These are phyloP conservation scores for Trachymyrmex septentrionalis DNA, from an alignment of 1,140 invertebrate genomes.

Conservation along the genomic window DNA sequence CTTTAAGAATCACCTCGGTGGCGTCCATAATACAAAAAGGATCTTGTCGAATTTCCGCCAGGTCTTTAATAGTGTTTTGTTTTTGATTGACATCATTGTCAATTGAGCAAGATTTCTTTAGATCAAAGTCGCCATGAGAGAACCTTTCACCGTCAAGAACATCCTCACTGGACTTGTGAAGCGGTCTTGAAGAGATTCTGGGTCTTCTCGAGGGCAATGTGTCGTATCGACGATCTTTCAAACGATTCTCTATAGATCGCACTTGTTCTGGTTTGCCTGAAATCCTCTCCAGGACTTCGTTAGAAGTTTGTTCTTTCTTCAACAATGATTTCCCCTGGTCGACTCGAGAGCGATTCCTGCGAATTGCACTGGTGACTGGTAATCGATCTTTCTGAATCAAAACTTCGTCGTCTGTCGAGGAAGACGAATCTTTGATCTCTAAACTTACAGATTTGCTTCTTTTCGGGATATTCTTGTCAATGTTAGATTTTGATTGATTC, in stretches of 20 bases:
- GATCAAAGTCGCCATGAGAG: constrained; percentile 8
- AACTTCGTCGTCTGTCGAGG: constrained; percentile 72
- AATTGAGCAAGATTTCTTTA: constrained; percentile 73
- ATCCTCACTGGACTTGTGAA: constrained; percentile 82
- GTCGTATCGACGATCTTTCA: constrained; percentile 76
- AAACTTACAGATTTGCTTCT: constrained; percentile 35
- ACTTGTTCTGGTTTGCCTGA: constrained; percentile 7
- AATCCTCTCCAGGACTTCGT: background rate
- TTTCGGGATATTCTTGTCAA: constrained; percentile 10
- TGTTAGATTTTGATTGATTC: background rate
- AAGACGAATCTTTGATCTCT: constrained; percentile 66
- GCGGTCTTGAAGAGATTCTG: constrained; percentile 69
- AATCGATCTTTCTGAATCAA: constrained; percentile 38
- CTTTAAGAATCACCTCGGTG: constrained; percentile 80
- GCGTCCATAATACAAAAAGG: constrained; percentile 78
- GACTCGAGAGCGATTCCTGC: constrained; percentile 73
- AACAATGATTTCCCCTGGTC: constrained; percentile 55
- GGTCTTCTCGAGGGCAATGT: constrained; percentile 79
- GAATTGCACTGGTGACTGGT: constrained; percentile 72
- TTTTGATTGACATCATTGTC: constrained; percentile 70
- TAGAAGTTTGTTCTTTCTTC: constrained; percentile 12
- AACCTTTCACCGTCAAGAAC: constrained; percentile 78
- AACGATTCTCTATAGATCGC: background rate
- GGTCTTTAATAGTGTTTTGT: constrained; percentile 1
- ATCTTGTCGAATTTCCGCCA: background rate